Base-by-base conservation (phyloP, 2,113 vertebrate species). In the Pelodiscus sinensis region DNA sequence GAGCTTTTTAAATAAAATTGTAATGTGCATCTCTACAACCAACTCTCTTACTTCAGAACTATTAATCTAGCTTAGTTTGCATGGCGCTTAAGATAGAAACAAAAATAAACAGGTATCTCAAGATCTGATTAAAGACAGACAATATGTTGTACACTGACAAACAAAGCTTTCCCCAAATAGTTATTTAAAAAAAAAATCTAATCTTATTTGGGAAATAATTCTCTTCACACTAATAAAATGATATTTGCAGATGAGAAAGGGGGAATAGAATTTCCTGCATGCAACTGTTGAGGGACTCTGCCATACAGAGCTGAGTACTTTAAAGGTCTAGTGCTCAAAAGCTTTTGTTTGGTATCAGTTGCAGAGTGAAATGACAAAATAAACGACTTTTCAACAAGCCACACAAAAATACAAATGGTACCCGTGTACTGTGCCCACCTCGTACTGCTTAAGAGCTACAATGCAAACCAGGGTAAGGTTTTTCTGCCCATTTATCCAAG, bases 171-270 rank as follows among this genome's bases (percentile, higher is more conserved):
- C 62, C 80, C 78, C 68, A 85, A 92, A 94, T 1, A 8, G 86
- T 31, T n/a, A 35, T 56, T 58, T 8, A 44, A 44, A n/a, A 62
- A 60, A n/a, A 2, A 6, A 18, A 13, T 3, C 55, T 81, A 73
- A 85, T 54, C 50, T 92, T 93, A 90, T 87, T 89, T 90, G 89
- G 73, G 83, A 80, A 84, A 71, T 35, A 87, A 92, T 84, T 95
- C 94, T 87, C 82, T 84, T 96, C 84, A 62, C 29, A 87, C 60
- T 57, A 60, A 85, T 73, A 44, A 92, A 95, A 86, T 79, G n/a
- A 54, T 52, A 88, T 44, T 91, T 85, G 81, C 9, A 91, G 83
- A 88, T 79, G 73, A 50, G 60, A 73, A 89, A 89, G 29, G 90
- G 44, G 51, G 81, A 84, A 85, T 4, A 87, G 21, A 57, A 84